These are phyloP conservation scores for Noctua pronuba DNA, from an alignment of 2,888 invertebrate genomes.

Conservation along the genomic window DNA sequence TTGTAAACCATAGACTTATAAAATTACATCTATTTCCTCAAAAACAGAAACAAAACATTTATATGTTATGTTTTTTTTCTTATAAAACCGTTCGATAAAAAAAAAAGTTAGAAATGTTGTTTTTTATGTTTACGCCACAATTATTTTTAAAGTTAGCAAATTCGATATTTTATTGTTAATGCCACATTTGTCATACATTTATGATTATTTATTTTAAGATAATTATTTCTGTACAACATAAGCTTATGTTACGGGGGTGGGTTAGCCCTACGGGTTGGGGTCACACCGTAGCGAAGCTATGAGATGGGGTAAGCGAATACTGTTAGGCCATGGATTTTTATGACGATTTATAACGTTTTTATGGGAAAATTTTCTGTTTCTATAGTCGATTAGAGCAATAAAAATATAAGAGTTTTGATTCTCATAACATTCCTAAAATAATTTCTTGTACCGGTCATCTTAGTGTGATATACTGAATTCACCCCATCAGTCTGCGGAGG, in stretches of 20 bases:
- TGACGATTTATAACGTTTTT: slow-evolving; percentile 46
- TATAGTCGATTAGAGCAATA: background rate
- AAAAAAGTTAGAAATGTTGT: background rate
- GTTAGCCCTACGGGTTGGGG: slow-evolving; percentile 51
- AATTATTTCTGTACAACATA: slow-evolving; percentile 13
- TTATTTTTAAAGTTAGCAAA: too few relatives aligned
- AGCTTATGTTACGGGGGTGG: slow-evolving; percentile 57
- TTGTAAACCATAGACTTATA: background rate
- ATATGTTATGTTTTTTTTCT: background rate
- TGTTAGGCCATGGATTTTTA: slow-evolving; percentile 55
- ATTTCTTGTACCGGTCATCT: too few relatives aligned
- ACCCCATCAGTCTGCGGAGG: too few relatives aligned
- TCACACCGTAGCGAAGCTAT: slow-evolving; percentile 65
- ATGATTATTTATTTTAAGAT: too few relatives aligned
- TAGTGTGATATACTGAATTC: too few relatives aligned
- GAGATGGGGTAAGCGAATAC: slow-evolving; percentile 58
- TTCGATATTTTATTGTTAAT: too few relatives aligned
- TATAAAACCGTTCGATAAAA: background rate
- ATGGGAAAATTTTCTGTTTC: slow-evolving; percentile 31
- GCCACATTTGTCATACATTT: too few relatives aligned
- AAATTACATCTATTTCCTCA: background rate
- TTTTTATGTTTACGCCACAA: background rate
- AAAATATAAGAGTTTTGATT: too few relatives aligned
- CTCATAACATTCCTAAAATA: too few relatives aligned
- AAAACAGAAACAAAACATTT: background rate